phyloP scores from a whole-genome alignment of 53 echinoderm and acorn worm genomes.

The Apostichopus leukothele region DNA sequence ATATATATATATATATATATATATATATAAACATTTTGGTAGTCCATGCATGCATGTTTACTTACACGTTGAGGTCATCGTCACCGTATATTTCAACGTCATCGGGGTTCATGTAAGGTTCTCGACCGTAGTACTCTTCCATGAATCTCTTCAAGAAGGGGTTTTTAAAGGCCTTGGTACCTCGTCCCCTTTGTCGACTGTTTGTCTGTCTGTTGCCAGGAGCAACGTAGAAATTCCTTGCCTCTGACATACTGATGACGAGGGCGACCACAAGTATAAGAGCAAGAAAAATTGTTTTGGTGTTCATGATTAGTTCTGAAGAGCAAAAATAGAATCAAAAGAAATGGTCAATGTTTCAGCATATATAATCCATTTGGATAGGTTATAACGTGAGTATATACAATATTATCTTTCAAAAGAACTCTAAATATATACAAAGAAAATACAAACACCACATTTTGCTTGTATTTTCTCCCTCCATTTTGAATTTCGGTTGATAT shows the following conservation, averaged over 20 bases:
- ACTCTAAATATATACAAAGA: too few relatives aligned
- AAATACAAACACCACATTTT: too few relatives aligned
- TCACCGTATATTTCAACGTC: neutral
- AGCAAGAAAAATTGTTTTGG: conserved; percentile 24
- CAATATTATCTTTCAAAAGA: too few relatives aligned
- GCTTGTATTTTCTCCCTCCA: too few relatives aligned
- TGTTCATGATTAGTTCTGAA: conserved; percentile 1
- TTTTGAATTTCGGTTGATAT: too few relatives aligned
- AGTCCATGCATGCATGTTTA: too few relatives aligned
- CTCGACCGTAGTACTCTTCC: conserved; percentile 19
- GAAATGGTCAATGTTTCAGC: too few relatives aligned
- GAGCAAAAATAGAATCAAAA: too few relatives aligned
- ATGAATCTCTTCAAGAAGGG: conserved; percentile 42
- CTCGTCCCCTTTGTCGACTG: conserved; percentile 1
- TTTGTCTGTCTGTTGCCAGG: neutral
- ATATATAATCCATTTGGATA: too few relatives aligned
- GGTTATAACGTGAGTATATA: too few relatives aligned
- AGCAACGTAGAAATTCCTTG: conserved; percentile 26
- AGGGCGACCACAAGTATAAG: conserved; percentile 30
- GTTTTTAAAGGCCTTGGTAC: conserved; percentile 21
- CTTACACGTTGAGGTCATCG: neutral
- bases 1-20: too few relatives aligned
- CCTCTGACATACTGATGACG: conserved; percentile 37
- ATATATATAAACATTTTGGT: too few relatives aligned
- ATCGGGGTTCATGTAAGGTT: conserved; percentile 18